Conservation (phyloP, 2,888 invertebrate genomes). For the Lymantria monacha region DNA sequence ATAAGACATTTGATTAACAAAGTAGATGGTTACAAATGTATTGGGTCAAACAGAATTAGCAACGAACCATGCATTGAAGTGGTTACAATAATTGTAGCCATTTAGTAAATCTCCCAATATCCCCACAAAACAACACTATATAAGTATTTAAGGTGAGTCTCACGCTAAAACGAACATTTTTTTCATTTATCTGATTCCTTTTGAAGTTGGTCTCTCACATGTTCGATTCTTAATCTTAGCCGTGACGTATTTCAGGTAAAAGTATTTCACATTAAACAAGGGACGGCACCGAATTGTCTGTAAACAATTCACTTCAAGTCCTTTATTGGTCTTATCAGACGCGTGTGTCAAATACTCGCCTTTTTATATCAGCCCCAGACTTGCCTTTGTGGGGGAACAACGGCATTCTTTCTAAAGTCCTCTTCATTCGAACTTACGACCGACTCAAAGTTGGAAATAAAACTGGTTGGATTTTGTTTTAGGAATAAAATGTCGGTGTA, state of each 20-base stretch:
- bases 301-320: constrained; percentile 63
- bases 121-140: no score
- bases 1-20: no score
- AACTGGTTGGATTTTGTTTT: constrained; percentile 16
- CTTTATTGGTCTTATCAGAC: constrained; percentile 69
- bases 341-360: constrained; percentile 56
- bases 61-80: no score
- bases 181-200: constrained; percentile 69
- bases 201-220: constrained; percentile 51
- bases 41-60: no score
- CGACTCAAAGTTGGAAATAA: constrained; percentile 15
- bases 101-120: no score
- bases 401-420: constrained; percentile 28
- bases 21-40: no score
- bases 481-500: not conserved
- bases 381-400: constrained; percentile 26
- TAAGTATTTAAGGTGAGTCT: not conserved
- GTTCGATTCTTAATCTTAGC: constrained; percentile 53
- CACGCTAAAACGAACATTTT: not conserved
- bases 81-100: no score
- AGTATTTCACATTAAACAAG: constrained; percentile 72
- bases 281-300: constrained; percentile 66
- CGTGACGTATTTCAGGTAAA: constrained; percentile 56
- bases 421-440: constrained; percentile 30
- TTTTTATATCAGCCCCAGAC: constrained; percentile 14